A percentile compares a stretch with the other conserved stretches of the same genome.
Evolutionary conservation across 1,140 invertebrate genomes (phyloP).

Genomic region (Chlorops oryzae): DNA sequence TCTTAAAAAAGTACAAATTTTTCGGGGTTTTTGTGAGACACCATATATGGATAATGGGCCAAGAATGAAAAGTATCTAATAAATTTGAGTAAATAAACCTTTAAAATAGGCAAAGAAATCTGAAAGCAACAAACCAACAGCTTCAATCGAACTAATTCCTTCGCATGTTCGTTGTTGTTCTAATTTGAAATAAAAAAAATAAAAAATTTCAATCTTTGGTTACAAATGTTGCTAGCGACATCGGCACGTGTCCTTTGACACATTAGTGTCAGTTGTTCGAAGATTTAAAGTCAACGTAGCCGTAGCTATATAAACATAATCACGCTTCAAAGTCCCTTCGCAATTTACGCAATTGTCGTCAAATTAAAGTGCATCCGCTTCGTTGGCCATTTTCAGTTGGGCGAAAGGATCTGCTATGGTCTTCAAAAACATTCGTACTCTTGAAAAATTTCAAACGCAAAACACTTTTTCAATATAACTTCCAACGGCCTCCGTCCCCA

Average conservation of each 20-base stretch:
- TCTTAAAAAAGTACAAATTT: too few species aligned
- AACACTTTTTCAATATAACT: too few species aligned
- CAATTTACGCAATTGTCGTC: conserved; percentile 47
- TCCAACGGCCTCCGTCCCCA: not conserved
- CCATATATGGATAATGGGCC: too few species aligned
- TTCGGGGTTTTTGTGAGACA: too few species aligned
- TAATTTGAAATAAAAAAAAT: not conserved
- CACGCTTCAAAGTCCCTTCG: conserved; percentile 22
- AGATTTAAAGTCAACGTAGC: not conserved
- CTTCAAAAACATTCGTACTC: conserved; percentile 43
- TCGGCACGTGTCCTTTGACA: conserved; percentile 46
- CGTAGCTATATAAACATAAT: not conserved
- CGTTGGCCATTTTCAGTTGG: conserved; percentile 42
- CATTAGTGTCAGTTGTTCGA: conserved; percentile 44
- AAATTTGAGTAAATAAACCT: too few species aligned
- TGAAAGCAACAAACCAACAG: too few species aligned
- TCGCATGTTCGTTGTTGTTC: not conserved
- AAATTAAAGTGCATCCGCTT: conserved; percentile 47
- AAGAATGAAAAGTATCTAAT: too few species aligned
- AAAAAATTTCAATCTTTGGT: not conserved
- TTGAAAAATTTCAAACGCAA: too few species aligned
- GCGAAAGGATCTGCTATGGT: conserved; percentile 32
- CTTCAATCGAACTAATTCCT: too few species aligned
- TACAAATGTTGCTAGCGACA: conserved; percentile 41
- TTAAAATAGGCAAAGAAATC: too few species aligned